A percentile compares a stretch with the other conserved stretches of the same genome.
Evolutionary conservation across 2,797 vertebrate species (phyloP).

Genomic region (Diplodus puntazzo): DNA sequence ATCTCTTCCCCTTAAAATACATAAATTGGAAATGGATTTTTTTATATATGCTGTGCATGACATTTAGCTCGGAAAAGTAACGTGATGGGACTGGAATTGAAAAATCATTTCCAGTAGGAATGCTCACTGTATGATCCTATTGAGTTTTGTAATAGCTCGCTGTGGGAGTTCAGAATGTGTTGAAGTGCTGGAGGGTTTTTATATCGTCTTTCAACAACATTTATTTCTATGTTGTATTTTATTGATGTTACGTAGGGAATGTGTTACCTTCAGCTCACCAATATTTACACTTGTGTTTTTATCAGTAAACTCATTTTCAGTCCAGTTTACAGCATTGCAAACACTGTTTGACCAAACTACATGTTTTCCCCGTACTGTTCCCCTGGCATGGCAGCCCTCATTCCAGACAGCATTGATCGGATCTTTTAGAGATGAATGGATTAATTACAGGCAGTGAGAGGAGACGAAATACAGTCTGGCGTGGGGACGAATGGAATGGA

Average conservation of each 20-base stretch:
- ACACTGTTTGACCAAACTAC: slow-evolving; percentile 35
- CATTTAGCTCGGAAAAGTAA: slow-evolving; percentile 71
- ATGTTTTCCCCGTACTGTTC: slow-evolving; percentile 61
- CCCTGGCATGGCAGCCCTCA: slow-evolving; percentile 66
- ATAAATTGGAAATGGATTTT: slow-evolving; percentile 80
- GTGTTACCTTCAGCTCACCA: slow-evolving; percentile 37
- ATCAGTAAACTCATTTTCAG: slow-evolving; percentile 54
- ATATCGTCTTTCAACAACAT: slow-evolving; percentile 39
- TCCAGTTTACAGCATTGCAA: slow-evolving; percentile 4
- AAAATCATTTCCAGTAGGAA: slow-evolving; percentile 60
- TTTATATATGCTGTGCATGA: slow-evolving; percentile 66
- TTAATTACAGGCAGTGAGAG: slow-evolving; percentile 86
- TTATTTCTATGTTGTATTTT: slow-evolving; percentile 41
- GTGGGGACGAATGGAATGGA: slow-evolving; percentile 74
- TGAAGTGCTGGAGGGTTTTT: slow-evolving; percentile 39
- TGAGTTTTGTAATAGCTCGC: slow-evolving; percentile 63
- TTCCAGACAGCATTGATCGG: slow-evolving; percentile 82
- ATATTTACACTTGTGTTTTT: slow-evolving; percentile 52
- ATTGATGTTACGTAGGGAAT: slow-evolving; percentile 45
- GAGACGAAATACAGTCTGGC: slow-evolving; percentile 79
- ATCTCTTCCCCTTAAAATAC: slow-evolving; percentile 55
- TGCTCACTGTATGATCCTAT: slow-evolving; percentile 51
- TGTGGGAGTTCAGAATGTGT: slow-evolving; percentile 49
- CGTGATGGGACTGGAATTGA: slow-evolving; percentile 67
- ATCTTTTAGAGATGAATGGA: slow-evolving; percentile 88